These are phyloP conservation scores for Sebastes paucispinis DNA, from an alignment of 2,797 vertebrate genomes.

Conservation along the genomic window DNA sequence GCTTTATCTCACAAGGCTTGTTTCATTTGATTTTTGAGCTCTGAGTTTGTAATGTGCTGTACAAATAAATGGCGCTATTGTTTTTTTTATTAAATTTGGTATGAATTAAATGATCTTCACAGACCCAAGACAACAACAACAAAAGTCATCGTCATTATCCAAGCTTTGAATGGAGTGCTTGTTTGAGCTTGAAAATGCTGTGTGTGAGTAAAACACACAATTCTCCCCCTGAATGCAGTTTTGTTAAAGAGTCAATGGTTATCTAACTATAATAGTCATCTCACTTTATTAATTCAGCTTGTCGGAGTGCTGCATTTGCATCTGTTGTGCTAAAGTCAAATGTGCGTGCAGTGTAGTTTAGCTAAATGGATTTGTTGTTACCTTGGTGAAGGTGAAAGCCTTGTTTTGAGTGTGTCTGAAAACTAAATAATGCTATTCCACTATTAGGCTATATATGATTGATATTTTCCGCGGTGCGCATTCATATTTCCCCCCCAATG, in stretches of 20 bases:
- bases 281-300: slow-evolving; percentile 41
- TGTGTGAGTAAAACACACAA: slow-evolving; percentile 12
- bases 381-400: slow-evolving; percentile 36
- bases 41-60: neutral
- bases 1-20: neutral
- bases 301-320: slow-evolving; percentile 39
- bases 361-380: slow-evolving; percentile 45
- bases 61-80: neutral
- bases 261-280: slow-evolving; percentile 14
- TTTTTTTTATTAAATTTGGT: neutral
- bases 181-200: neutral
- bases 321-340: neutral
- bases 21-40: slow-evolving; percentile 4
- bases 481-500: slow-evolving; percentile 52
- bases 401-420: slow-evolving; percentile 38
- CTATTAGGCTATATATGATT: slow-evolving; percentile 49
- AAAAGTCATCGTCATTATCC: slow-evolving; percentile 1
- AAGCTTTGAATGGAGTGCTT: slow-evolving; percentile 7
- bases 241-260: slow-evolving; percentile 24
- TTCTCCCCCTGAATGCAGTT: slow-evolving; percentile 15
- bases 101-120: slow-evolving; percentile 5
- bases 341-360: slow-evolving; percentile 34
- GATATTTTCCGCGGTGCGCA: slow-evolving; percentile 54
- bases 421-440: slow-evolving; percentile 40
- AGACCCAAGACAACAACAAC: neutral